These are phyloP conservation scores for Polypterus bichir DNA, from an alignment of 2,113 vertebrate genomes.

Conservation along the genomic window DNA sequence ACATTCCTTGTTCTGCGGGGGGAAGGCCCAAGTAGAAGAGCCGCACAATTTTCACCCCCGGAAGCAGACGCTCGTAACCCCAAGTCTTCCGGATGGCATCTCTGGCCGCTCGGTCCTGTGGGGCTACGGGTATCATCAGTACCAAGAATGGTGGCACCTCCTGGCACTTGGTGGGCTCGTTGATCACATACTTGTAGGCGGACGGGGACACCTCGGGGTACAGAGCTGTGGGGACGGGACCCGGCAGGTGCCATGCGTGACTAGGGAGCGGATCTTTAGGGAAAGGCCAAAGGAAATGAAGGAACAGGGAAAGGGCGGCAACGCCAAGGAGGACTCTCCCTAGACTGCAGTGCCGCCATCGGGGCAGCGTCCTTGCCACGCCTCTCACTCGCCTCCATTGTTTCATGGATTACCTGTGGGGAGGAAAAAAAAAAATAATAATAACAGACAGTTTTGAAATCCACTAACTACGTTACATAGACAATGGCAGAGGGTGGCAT, in stretches of 20 bases:
- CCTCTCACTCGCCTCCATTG: not conserved
- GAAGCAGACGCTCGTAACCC: constrained; percentile 14
- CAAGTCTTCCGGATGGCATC: constrained; percentile 12
- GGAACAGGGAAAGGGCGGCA: not conserved
- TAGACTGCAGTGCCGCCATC: not conserved
- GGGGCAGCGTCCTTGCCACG: not conserved
- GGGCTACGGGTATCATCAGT: constrained; percentile 15
- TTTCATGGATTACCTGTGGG: not conserved
- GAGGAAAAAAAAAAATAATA: not conserved
- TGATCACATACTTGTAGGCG: constrained; percentile 22
- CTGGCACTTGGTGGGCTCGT: constrained; percentile 19
- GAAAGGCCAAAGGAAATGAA: not conserved
- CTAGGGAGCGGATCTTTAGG: not conserved
- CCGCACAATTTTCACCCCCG: constrained; percentile 3
- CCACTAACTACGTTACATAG: not conserved
- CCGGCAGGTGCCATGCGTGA: not conserved
- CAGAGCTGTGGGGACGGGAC: not conserved
- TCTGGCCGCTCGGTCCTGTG: constrained; percentile 2
- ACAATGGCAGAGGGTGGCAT: not conserved
- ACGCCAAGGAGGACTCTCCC: not conserved
- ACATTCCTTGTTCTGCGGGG: too few relatives aligned
- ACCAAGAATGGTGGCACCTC: constrained; percentile 21
- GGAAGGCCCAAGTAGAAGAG: constrained; percentile 13
- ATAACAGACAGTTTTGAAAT: not conserved
- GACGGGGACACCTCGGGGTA: not conserved